Evolutionary conservation across 2,888 invertebrate genomes (phyloP).

Genomic region (Neuroscelio doddi): DNA sequence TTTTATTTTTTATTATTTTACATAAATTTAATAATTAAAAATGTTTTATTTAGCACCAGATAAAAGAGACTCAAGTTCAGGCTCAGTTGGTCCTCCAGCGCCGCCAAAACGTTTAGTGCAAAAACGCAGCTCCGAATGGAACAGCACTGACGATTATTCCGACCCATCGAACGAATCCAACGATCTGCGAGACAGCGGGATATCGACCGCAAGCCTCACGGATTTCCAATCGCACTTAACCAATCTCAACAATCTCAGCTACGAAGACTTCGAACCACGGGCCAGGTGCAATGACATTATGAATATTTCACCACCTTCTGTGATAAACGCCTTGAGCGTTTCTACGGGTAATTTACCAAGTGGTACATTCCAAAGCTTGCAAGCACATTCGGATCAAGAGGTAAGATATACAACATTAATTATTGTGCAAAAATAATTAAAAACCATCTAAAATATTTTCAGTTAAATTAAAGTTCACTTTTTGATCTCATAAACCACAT

Average conservation of each 20-base stretch:
- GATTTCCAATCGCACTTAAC: slow-evolving; percentile 69
- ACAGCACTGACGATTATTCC: slow-evolving; percentile 60
- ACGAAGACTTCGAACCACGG: slow-evolving; percentile 71
- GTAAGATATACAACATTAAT: no score
- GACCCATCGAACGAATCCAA: slow-evolving; percentile 64
- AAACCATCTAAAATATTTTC: no score
- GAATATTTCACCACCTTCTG: slow-evolving; percentile 69
- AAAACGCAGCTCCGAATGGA: slow-evolving; percentile 67
- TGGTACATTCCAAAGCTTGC: slow-evolving; percentile 63
- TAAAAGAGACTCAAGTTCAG: slow-evolving; percentile 72
- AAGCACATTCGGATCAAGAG: slow-evolving; percentile 62
- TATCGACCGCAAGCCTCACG: slow-evolving; percentile 70
- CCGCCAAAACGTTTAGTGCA: slow-evolving; percentile 71
- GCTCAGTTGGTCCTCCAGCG: slow-evolving; percentile 72
- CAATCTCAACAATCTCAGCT: slow-evolving; percentile 70
- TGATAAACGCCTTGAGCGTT: slow-evolving; percentile 62
- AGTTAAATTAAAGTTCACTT: no score
- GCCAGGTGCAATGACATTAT: slow-evolving; percentile 68
- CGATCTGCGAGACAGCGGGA: slow-evolving; percentile 76
- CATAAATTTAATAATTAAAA: no score
- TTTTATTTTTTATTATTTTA: no score
- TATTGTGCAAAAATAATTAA: no score
- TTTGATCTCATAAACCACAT: no score
- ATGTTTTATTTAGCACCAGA: slow-evolving; percentile 76
- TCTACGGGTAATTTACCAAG: slow-evolving; percentile 63